Conservation (phyloP, 1,140 invertebrate species). For the Oreohelix idahoensis region DNA sequence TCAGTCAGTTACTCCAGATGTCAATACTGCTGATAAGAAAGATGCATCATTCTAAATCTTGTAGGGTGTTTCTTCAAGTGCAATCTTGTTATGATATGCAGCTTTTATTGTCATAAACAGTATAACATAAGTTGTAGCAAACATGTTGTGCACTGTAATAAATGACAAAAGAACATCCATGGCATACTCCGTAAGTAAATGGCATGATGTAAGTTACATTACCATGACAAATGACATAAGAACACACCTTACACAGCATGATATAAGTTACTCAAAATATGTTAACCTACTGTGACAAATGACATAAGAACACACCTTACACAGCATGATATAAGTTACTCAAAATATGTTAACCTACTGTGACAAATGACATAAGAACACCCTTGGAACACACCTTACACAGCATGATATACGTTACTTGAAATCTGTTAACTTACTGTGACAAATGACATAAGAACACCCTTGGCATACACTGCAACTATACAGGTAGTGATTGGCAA, state of each 20-base stretch:
- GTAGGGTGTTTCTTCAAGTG: no score
- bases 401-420: conserved; percentile 61
- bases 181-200: conserved; percentile 25
- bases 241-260: conserved; percentile 67
- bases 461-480: conserved; percentile 77
- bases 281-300: conserved; percentile 65
- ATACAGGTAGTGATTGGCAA: conserved; percentile 74
- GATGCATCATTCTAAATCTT: no score
- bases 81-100: no score
- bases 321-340: not conserved
- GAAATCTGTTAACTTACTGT: conserved; percentile 55
- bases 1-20: no score
- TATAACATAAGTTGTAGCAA: not conserved
- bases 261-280: not conserved
- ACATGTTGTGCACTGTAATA: conserved; percentile 56
- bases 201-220: conserved; percentile 29
- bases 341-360: conserved; percentile 53
- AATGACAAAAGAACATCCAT: conserved; percentile 72
- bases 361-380: conserved; percentile 71
- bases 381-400: conserved; percentile 74
- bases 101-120: not conserved
- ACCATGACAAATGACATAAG: conserved; percentile 70
- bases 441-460: conserved; percentile 73
- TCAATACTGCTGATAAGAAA: no score
- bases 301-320: conserved; percentile 72